These are phyloP conservation scores for Spodoptera frugiperda DNA, from an alignment of 1,140 invertebrate genomes.

Conservation along the genomic window DNA sequence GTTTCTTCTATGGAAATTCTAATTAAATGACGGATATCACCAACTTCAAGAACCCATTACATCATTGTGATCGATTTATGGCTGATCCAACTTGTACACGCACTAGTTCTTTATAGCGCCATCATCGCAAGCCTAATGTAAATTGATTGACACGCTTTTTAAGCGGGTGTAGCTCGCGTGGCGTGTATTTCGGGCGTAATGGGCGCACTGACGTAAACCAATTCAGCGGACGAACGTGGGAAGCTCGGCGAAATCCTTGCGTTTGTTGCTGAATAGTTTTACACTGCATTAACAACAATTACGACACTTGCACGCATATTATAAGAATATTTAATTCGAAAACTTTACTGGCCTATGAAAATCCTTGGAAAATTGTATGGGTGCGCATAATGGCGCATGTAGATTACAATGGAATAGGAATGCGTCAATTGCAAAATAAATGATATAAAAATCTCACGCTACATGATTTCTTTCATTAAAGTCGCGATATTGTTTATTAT, in stretches of 20 bases:
- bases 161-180: conserved; percentile 69
- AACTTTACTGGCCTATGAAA: conserved; percentile 41
- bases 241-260: conserved; percentile 70
- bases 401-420: conserved; percentile 59
- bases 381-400: conserved; percentile 1
- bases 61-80: conserved; percentile 29
- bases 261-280: conserved; percentile 63
- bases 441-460: conserved; percentile 81
- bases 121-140: conserved; percentile 61
- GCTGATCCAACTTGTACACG: conserved; percentile 13
- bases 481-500: conserved; percentile 84
- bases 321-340: conserved; percentile 40
- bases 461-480: conserved; percentile 82
- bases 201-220: conserved; percentile 81
- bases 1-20: conserved; percentile 46
- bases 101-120: conserved; percentile 42
- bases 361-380: conserved; percentile 43
- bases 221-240: conserved; percentile 72
- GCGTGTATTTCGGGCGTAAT: conserved; percentile 77
- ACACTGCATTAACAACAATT: conserved; percentile 62
- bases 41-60: conserved; percentile 36
- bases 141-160: conserved; percentile 83
- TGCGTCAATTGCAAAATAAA: conserved; percentile 75
- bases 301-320: conserved; percentile 52
- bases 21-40: conserved; percentile 45